Conservation (phyloP, 2,797 vertebrate species). For the Kryptopterus vitreolus region DNA sequence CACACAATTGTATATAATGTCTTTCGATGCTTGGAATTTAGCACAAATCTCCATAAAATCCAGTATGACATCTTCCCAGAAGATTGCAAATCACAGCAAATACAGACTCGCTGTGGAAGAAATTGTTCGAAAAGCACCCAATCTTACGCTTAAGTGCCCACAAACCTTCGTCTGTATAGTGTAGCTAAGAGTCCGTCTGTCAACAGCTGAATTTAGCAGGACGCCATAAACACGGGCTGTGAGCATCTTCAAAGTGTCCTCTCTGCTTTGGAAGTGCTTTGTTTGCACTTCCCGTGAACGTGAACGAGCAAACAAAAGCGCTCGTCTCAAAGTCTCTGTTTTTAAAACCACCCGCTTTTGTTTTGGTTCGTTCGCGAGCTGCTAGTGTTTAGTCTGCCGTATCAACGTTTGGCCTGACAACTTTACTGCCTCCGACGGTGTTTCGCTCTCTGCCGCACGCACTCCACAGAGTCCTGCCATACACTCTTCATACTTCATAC, state of each 20-base stretch:
- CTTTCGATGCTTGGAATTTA: no score
- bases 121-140: no score
- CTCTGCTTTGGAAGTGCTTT: neutral
- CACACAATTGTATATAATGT: no score
- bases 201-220: neutral
- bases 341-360: slow-evolving; percentile 18
- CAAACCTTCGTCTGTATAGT: no score
- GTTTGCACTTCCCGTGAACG: neutral
- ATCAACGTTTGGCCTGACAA: slow-evolving; percentile 9
- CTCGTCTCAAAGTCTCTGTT: slow-evolving; percentile 1
- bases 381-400: slow-evolving; percentile 39
- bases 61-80: no score
- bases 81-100: no score
- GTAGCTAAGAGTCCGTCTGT: neutral
- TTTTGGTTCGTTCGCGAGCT: slow-evolving; percentile 7
- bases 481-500: neutral
- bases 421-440: neutral
- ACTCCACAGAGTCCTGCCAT: neutral
- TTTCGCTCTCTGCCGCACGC: neutral
- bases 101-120: no score
- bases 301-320: neutral
- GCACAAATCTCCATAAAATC: no score
- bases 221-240: neutral
- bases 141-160: no score
- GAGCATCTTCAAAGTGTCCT: neutral